phyloP scores from a whole-genome alignment of 64 coral and sea anemone species.

The Pachyseris speciosa region DNA sequence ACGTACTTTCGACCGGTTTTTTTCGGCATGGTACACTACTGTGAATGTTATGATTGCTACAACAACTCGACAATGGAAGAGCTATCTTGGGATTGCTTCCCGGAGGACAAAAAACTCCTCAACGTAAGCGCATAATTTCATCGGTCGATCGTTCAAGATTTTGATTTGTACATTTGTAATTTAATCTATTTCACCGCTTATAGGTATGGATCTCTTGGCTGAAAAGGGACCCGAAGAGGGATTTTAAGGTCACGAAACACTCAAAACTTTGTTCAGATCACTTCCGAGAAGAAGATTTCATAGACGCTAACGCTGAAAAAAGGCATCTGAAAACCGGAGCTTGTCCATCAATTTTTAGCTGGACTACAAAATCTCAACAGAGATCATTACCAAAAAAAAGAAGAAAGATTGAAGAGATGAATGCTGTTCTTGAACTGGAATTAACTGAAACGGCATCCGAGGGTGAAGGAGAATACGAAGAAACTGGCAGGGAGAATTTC shows the following conservation, averaged over 20 bases:
- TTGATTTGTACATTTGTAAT: neutral
- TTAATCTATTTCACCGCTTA: neutral
- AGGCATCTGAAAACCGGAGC: neutral
- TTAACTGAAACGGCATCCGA: neutral
- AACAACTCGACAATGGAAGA: too few relatives aligned
- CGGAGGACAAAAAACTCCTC: too few relatives aligned
- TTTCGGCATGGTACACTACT: too few relatives aligned
- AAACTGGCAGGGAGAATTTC: slow-evolving; percentile 1
- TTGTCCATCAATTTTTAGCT: slow-evolving; percentile 46
- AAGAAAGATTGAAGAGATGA: too few relatives aligned
- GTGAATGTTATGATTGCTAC: too few relatives aligned
- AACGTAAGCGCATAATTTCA: too few relatives aligned
- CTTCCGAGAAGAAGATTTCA: slow-evolving; percentile 12
- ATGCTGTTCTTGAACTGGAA: slow-evolving; percentile 11
- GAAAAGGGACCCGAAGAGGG: slow-evolving; percentile 62
- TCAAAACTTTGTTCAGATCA: slow-evolving; percentile 15
- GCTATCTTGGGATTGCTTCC: too few relatives aligned
- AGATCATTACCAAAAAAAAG: too few relatives aligned
- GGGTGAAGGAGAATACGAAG: slow-evolving; percentile 35
- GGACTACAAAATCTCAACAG: too few relatives aligned
- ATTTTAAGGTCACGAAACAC: slow-evolving; percentile 42
- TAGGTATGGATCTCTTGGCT: slow-evolving; percentile 65
- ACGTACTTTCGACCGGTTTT: too few relatives aligned
- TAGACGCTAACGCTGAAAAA: neutral
- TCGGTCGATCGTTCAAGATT: too few relatives aligned